Evolutionary conservation across 2,797 vertebrate genomes (phyloP).

Genomic region (Tenualosa ilisha): DNA sequence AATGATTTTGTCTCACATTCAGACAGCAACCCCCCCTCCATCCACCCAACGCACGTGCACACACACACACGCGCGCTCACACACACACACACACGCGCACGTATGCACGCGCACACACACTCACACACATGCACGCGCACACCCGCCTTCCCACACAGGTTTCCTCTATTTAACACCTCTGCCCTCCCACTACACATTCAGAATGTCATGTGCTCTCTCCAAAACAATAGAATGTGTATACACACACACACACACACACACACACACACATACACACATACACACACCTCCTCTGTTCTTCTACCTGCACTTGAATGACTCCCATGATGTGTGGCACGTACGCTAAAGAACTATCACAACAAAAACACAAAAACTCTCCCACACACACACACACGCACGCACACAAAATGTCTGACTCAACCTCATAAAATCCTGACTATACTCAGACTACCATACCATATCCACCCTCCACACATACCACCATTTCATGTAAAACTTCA

Average conservation of each 20-base stretch:
- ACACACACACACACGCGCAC: not conserved
- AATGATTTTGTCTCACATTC: conserved; percentile 63
- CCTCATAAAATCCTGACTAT: not conserved
- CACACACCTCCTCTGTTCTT: not conserved
- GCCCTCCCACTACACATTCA: conserved; percentile 27
- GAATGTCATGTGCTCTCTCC: conserved; percentile 20
- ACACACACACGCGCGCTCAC: not conserved
- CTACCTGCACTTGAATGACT: not conserved
- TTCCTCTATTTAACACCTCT: conserved; percentile 27
- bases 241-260: conserved; percentile 28
- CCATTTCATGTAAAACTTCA: not conserved
- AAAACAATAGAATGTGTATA: conserved; percentile 6
- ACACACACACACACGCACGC: not conserved
- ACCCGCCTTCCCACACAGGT: not conserved
- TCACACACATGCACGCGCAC: not conserved
- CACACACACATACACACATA: conserved; percentile 8
- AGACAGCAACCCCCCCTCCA: conserved; percentile 47
- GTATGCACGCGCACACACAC: conserved; percentile 10
- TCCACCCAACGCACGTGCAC: not conserved
- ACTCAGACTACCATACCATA: not conserved
- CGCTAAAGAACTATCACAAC: not conserved
- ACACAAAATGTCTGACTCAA: not conserved
- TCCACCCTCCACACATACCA: too few relatives aligned
- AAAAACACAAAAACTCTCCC: not conserved
- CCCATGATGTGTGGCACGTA: not conserved